Evolutionary conservation across 2,113 vertebrate species (phyloP), one percentile per base, ranked within the genome.

Genomic region (Dryoscopus gambensis): DNA sequence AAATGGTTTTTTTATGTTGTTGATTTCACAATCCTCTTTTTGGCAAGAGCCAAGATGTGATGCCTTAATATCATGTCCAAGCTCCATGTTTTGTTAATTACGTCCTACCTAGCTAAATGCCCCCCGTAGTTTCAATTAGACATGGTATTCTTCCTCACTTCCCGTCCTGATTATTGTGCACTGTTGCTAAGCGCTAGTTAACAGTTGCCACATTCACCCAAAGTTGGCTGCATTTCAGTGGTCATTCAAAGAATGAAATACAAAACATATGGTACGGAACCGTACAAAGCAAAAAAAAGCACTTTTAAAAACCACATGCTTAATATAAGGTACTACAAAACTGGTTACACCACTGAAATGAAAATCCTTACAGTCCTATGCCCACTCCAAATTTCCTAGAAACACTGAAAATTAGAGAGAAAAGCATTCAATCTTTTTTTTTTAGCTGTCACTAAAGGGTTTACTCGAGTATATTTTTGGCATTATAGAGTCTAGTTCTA

Each of bases 171-270:
- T 89, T 89, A 96, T 84, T 94, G 95, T 76, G 92, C 92, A 62
- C 90, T 90, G 90, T 94, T 95, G 96, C 96, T 96, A 95, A 97
- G 95, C 91, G 0, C 90, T 89, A 70, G 80, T 95, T 97, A 96
- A 96, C 96, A 97, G 96, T 93, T 95, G 92, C 95, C 95, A 97
- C 96, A 97, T 96, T 96, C 91, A 96, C 93, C 83, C 88, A 4
- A 93, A 93, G 65, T 65, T 87, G 73, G 90, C 90, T 75, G 83
- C 25, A 25, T 94, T 96, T 95, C 83, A 95, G 88, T 62, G 77
- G 92, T 89, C 84, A 75, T 84, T 96, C 88, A 96, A 79, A 90
- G 67, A 94, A 93, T 84, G 92, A 94, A 95, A 96, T 31, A 87
- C 76, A 94, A 96, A 96, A 93, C 96, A 97, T 96, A 96, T 95